Conservation (phyloP, 2,113 vertebrate species). For the Poeciliopsis turrubarensis region DNA sequence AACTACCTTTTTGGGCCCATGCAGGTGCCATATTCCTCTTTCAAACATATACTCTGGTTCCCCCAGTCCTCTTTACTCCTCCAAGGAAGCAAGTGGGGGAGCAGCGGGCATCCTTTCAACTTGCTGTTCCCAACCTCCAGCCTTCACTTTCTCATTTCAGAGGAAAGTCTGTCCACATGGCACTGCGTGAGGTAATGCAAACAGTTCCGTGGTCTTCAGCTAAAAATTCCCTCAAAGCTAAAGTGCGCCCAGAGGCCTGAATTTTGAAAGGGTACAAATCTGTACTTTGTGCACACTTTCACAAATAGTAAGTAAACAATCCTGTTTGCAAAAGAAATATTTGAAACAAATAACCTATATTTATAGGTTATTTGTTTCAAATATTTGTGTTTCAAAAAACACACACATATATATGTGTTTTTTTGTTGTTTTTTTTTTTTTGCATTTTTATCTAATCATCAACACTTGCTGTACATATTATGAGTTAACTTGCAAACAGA, state of each 20-base stretch:
- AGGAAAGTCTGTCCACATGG: conserved; percentile 52
- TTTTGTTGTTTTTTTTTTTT: no score
- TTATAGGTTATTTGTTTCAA: no score
- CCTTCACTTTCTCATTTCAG: conserved; percentile 36
- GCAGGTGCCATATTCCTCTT: conserved; percentile 67
- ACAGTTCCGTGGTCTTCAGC: conserved; percentile 55
- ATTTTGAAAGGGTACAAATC: not conserved
- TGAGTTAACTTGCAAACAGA: conserved; percentile 56
- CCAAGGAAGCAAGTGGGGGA: conserved; percentile 44
- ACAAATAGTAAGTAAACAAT: not conserved
- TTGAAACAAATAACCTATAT: conserved; percentile 13
- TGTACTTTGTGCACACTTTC: not conserved
- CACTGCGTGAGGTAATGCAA: conserved; percentile 60
- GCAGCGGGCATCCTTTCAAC: conserved; percentile 40
- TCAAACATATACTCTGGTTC: conserved; percentile 79
- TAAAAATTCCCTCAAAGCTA: conserved; percentile 65
- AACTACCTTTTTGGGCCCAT: conserved; percentile 56
- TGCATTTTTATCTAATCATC: conserved; percentile 61
- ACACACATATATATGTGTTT: no score
- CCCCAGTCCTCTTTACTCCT: conserved; percentile 77
- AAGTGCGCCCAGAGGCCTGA: conserved; percentile 68
- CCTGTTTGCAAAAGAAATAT: not conserved
- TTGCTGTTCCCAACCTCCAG: conserved; percentile 32
- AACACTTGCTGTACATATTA: conserved; percentile 33
- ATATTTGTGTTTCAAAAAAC: no score